Conservation (phyloP, 2,888 invertebrate species). For the Drosophila paracracens region DNA sequence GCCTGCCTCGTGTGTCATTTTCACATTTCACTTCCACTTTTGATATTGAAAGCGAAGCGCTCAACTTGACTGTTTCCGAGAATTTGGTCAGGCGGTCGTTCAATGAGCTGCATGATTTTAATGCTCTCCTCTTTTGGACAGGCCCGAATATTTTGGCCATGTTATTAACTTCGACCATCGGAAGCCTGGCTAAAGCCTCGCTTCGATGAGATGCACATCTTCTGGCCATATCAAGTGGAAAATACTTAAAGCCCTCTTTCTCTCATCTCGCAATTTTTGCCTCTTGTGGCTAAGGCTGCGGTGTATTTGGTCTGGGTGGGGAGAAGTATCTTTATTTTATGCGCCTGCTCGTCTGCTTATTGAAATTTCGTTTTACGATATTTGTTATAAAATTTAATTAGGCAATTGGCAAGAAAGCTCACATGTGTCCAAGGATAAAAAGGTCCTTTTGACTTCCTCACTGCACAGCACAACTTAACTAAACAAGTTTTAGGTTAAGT, state of each 20-base stretch:
- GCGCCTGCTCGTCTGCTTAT: conserved; percentile 50
- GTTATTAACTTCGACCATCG: conserved; percentile 63
- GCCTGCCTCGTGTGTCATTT: conserved; percentile 29
- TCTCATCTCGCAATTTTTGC: conserved; percentile 11
- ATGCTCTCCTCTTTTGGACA: conserved; percentile 44
- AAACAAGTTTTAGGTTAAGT: conserved; percentile 50
- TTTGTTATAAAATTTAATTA: conserved; percentile 76
- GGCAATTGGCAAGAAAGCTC: conserved; percentile 69
- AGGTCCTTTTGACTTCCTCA: conserved; percentile 12
- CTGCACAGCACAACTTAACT: conserved; percentile 48
- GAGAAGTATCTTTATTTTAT: conserved; percentile 19
- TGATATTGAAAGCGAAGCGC: conserved; percentile 68
- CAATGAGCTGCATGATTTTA: conserved; percentile 79
- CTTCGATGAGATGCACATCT: conserved; percentile 64
- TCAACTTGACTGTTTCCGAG: conserved; percentile 26
- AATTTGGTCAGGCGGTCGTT: conserved; percentile 61
- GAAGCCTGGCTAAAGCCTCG: conserved; percentile 30
- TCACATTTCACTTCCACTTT: conserved; percentile 65
- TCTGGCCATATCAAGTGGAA: conserved; percentile 52
- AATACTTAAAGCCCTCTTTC: conserved; percentile 26
- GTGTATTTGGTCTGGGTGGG: neutral
- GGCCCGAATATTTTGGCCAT: conserved; percentile 50
- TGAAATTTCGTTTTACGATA: conserved; percentile 71
- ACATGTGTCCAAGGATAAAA: conserved; percentile 50
- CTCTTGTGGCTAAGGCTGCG: conserved; percentile 1